These are phyloP conservation scores for Operophtera brumata DNA, from an alignment of 2,888 invertebrate species.

Conservation along the genomic window DNA sequence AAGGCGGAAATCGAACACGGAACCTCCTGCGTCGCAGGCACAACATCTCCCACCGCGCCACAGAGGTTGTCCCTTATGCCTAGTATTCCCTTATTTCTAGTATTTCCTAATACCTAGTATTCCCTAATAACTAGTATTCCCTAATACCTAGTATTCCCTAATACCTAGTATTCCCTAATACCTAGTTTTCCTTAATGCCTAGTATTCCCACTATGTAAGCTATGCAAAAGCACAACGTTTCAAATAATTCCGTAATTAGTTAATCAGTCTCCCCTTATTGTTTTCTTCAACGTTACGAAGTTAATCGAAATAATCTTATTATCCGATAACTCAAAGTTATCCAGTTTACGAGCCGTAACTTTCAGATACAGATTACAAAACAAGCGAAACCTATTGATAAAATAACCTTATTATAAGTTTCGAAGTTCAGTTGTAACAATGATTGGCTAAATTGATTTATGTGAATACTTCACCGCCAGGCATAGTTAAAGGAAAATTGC, in stretches of 20 bases:
- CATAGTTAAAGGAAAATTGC: conserved; percentile 9
- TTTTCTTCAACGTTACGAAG: conserved; percentile 2
- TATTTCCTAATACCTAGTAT: too few species aligned
- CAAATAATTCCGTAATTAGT: conserved; percentile 9
- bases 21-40: too few species aligned
- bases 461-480: conserved; percentile 8
- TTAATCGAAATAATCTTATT: conserved; percentile 17
- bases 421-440: conserved; percentile 8
- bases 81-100: too few species aligned
- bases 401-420: conserved; percentile 10
- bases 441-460: conserved; percentile 17
- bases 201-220: too few species aligned
- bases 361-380: conserved; percentile 21
- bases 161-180: too few species aligned
- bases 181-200: too few species aligned
- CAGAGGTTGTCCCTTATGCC: too few species aligned
- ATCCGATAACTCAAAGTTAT: conserved; percentile 18
- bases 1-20: too few species aligned
- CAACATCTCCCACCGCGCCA: too few species aligned
- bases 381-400: conserved; percentile 7
- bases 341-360: conserved; percentile 17
- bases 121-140: too few species aligned
- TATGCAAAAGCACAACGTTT: neutral
- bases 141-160: too few species aligned
- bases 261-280: conserved; percentile 8